Evolutionary conservation across 1,140 invertebrate genomes (phyloP).

Genomic region (Lasioglossum albipes): DNA sequence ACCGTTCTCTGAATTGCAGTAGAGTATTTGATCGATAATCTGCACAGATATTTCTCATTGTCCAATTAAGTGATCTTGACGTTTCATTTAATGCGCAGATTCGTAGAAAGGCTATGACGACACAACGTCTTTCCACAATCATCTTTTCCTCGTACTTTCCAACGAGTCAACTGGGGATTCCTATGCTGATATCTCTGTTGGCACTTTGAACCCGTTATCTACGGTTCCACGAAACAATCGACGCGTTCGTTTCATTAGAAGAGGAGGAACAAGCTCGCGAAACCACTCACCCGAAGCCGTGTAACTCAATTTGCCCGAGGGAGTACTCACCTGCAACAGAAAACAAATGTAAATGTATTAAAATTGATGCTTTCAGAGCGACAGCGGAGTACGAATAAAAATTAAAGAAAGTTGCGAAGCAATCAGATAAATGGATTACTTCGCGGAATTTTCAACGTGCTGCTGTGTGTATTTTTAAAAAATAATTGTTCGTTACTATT

Average conservation of each 20-base stretch:
- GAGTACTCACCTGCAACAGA: conserved; percentile 30
- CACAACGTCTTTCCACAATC: too few relatives aligned
- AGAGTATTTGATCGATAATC: too few relatives aligned
- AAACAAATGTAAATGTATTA: not conserved
- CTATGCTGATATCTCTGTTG: not conserved
- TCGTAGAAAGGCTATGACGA: too few relatives aligned
- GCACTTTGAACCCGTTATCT: not conserved
- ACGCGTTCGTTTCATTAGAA: not conserved
- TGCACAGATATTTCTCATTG: too few relatives aligned
- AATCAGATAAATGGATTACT: not conserved
- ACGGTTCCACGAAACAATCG: not conserved
- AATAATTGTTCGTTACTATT: too few relatives aligned
- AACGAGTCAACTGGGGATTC: not conserved
- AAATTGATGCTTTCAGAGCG: not conserved
- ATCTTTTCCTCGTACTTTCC: not conserved
- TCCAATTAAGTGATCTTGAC: too few relatives aligned
- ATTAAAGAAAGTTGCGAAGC: not conserved
- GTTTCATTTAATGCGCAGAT: too few relatives aligned
- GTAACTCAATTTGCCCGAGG: not conserved
- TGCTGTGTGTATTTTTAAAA: too few relatives aligned
- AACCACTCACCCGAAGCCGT: not conserved
- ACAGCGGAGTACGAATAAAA: too few relatives aligned
- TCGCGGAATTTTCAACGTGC: not conserved
- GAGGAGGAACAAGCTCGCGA: not conserved
- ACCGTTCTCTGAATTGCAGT: too few relatives aligned